These are phyloP conservation scores for Margaritifera margaritifera DNA, from an alignment of 2,888 invertebrate genomes.

Conservation along the genomic window DNA sequence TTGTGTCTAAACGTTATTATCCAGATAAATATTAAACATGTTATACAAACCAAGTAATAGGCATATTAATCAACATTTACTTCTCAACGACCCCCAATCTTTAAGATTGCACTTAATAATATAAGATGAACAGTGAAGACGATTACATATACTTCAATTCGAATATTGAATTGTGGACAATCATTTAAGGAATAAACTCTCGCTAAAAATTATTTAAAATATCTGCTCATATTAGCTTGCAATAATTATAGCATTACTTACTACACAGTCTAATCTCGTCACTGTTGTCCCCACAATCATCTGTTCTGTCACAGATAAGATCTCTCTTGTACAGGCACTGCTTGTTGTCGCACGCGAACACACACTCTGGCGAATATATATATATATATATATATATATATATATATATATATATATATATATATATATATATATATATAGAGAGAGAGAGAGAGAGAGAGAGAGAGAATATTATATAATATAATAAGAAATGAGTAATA, in stretches of 20 bases:
- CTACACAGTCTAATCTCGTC: constrained; percentile 62
- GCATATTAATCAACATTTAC: too few species aligned
- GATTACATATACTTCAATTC: too few species aligned
- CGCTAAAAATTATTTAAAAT: background rate
- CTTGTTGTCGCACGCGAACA: constrained; percentile 63
- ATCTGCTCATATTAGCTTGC: background rate
- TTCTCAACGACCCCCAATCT: too few species aligned
- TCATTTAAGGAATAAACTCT: too few species aligned
- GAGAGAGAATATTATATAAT: background rate
- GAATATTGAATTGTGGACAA: too few species aligned
- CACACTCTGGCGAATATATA: constrained; percentile 50
- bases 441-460: too few species aligned
- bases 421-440: too few species aligned
- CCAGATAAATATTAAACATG: too few species aligned
- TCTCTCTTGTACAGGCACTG: constrained; percentile 57
- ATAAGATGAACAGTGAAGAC: too few species aligned
- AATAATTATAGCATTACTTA: constrained; percentile 35
- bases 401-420: background rate
- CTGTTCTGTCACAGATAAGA: constrained; percentile 57
- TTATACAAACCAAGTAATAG: too few species aligned
- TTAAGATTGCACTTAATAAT: too few species aligned
- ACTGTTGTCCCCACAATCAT: constrained; percentile 66
- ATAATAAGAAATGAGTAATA: background rate
- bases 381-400: background rate
- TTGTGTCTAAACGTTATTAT: too few species aligned